Evolutionary conservation across 1,140 invertebrate species (phyloP).

Genomic region (Panulirus ornatus): DNA sequence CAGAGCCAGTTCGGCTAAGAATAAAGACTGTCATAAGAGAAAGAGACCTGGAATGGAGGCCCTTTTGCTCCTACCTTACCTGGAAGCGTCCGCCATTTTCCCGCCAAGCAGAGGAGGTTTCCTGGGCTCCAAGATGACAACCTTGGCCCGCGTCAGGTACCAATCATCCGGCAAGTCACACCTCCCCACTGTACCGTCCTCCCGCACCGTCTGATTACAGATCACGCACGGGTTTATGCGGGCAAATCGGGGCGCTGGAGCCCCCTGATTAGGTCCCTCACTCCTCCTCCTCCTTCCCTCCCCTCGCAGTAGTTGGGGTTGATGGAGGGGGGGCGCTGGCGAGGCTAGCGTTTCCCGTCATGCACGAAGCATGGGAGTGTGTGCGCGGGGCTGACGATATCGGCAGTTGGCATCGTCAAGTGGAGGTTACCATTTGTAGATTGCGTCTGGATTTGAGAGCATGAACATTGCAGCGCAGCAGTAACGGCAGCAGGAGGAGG

Average conservation of each 20-base stretch:
- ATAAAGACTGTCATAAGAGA: no score
- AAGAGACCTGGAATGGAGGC: no score
- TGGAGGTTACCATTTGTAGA: no score
- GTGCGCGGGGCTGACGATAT: no score
- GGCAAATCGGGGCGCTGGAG: no score
- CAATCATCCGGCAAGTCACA: slow-evolving; percentile 48
- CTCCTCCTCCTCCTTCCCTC: no score
- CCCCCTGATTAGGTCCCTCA: no score
- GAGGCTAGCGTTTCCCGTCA: no score
- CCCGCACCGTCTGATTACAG: slow-evolving; percentile 5
- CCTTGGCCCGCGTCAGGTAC: slow-evolving; percentile 3
- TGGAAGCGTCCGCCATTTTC: slow-evolving; percentile 42
- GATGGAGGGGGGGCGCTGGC: neutral
- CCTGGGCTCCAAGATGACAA: slow-evolving; percentile 26
- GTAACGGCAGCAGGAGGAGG: neutral
- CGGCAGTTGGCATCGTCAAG: no score
- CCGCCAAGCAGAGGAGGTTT: slow-evolving; percentile 8
- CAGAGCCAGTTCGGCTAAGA: no score
- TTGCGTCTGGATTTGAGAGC: neutral
- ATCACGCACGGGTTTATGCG: no score
- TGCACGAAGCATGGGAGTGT: no score
- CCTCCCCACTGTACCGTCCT: neutral
- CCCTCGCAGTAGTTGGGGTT: neutral
- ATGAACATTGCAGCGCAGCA: neutral
- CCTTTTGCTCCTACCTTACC: neutral